A percentile compares a stretch with the other conserved stretches of the same genome.
These are phyloP conservation scores for Neelides sp. DNA, from an alignment of 1,140 invertebrate genomes.

Conservation along the genomic window DNA sequence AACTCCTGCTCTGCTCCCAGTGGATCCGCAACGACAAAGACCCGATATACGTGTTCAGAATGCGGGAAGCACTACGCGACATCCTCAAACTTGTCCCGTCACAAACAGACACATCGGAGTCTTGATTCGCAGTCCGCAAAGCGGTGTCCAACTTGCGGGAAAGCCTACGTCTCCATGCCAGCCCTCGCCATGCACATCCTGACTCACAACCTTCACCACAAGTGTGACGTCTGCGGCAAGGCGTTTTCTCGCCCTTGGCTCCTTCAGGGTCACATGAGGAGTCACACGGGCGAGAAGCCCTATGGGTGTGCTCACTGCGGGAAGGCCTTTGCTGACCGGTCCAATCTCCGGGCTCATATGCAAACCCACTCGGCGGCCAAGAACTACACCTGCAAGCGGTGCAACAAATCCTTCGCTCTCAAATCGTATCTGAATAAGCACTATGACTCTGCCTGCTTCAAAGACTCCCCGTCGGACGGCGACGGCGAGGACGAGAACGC, in stretches of 20 bases:
- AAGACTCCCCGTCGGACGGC: constrained; percentile 36
- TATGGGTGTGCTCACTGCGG: constrained; percentile 56
- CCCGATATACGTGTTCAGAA: constrained; percentile 75
- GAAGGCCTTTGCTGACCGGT: constrained; percentile 55
- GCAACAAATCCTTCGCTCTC: constrained; percentile 85
- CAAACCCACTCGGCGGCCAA: constrained; percentile 89
- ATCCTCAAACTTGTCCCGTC: constrained; percentile 85
- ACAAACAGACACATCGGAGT: constrained; percentile 92
- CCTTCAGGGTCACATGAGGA: constrained; percentile 68
- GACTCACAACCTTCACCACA: constrained; percentile 80
- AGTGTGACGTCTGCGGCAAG: constrained; percentile 85
- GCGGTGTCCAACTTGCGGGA: constrained; percentile 84
- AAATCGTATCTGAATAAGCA: constrained; percentile 97
- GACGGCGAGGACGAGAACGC: no score
- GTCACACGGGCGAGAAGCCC: constrained; percentile 57
- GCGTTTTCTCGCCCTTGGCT: constrained; percentile 91
- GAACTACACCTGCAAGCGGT: constrained; percentile 76
- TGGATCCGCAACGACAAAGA: constrained; percentile 38
- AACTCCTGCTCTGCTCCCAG: constrained; percentile 36
- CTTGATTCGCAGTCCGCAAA: constrained; percentile 85
- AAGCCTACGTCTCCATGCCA: constrained; percentile 94
- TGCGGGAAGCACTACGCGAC: constrained; percentile 96
- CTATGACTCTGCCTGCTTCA: constrained; percentile 77
- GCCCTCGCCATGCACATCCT: constrained; percentile 93
- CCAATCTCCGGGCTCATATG: constrained; percentile 96